A percentile compares a stretch with the other conserved stretches of the same genome.
Evolutionary conservation across 2,888 invertebrate species (phyloP).

Genomic region (Drosophila demipolita): DNA sequence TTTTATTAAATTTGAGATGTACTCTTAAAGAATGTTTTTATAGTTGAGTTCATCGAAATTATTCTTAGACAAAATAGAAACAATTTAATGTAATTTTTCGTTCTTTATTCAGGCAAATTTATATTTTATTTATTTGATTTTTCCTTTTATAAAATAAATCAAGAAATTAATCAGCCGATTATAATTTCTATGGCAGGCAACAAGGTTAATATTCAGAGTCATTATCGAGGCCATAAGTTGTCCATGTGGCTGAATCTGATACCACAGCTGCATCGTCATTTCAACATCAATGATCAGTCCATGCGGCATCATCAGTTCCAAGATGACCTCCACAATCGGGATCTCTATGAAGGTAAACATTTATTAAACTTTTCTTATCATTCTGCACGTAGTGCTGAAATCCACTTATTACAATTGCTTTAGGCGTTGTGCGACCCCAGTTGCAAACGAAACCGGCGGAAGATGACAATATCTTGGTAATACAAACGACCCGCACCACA

Average conservation of each 20-base stretch:
- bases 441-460: conserved; percentile 84
- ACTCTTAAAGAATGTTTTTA: not conserved
- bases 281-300: conserved; percentile 90
- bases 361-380: not conserved
- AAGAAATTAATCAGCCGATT: not conserved
- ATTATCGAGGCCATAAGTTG: conserved; percentile 97
- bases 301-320: conserved; percentile 95
- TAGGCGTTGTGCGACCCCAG: conserved; percentile 92
- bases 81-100: not conserved
- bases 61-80: not conserved
- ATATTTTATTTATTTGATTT: not conserved
- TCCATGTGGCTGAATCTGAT: conserved; percentile 96
- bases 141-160: not conserved
- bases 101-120: too few relatives aligned
- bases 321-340: conserved; percentile 86
- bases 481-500: conserved; percentile 69
- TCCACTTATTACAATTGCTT: not conserved
- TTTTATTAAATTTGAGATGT: too few relatives aligned
- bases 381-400: not conserved
- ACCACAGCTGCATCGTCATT: conserved; percentile 95
- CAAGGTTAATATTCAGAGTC: conserved; percentile 92
- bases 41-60: not conserved
- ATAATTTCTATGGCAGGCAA: conserved; percentile 86
- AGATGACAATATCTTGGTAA: conserved; percentile 81
- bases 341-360: conserved; percentile 90